phyloP scores from a whole-genome alignment of 2,113 vertebrate species.

The Crotalus viridis region DNA sequence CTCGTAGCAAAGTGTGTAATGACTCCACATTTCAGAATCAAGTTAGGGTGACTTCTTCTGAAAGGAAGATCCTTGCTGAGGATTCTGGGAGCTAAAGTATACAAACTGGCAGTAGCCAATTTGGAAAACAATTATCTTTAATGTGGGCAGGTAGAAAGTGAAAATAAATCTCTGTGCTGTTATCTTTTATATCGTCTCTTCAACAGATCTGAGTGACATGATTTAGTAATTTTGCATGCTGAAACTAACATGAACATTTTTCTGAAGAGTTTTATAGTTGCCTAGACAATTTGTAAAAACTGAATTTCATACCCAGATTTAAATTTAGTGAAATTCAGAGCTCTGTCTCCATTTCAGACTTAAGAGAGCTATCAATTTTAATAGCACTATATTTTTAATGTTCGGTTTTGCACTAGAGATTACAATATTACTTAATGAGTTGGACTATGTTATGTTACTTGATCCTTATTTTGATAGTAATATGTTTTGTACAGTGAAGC shows the following conservation, averaged over 20 bases:
- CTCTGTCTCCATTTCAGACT: neutral
- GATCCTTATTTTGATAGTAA: neutral
- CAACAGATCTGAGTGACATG: neutral
- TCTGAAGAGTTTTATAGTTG: neutral
- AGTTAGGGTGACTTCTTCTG: neutral
- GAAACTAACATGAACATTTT: neutral
- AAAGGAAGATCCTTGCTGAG: neutral
- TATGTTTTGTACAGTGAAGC: neutral
- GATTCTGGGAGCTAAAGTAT: neutral
- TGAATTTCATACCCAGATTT: neutral
- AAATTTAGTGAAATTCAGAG: neutral
- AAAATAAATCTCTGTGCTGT: neutral
- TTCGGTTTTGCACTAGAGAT: neutral
- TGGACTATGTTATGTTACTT: conserved; percentile 7
- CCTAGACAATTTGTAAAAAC: neutral
- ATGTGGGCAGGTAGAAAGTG: neutral
- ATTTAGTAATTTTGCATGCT: neutral
- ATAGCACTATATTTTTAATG: neutral
- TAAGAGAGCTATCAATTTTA: neutral
- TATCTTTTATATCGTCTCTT: neutral
- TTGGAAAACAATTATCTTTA: neutral
- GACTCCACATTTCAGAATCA: neutral
- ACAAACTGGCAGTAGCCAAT: neutral
- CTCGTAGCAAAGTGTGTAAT: neutral
- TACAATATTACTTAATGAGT: neutral